Evolutionary conservation across 2,888 invertebrate genomes (phyloP).

Genomic region (Syrista parreyssii): DNA sequence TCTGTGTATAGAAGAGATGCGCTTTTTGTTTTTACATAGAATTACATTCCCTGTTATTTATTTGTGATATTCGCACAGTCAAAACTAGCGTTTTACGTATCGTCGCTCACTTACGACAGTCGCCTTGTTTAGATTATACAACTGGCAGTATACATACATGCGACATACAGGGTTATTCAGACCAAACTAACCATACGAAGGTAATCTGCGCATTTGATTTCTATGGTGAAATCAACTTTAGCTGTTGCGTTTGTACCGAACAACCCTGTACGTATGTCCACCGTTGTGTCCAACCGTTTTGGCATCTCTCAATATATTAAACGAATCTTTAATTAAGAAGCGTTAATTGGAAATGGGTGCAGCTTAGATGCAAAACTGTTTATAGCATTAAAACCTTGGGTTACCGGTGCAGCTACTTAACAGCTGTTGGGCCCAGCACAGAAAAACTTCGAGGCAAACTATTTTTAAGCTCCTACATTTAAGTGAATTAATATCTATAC

Average conservation of each 20-base stretch:
- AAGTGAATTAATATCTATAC: not conserved
- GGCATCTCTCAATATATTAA: not conserved
- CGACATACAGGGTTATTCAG: not conserved
- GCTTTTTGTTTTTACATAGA: not conserved
- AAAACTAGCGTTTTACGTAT: not conserved
- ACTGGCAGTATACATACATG: not conserved
- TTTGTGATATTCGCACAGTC: not conserved
- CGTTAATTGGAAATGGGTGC: constrained; percentile 20
- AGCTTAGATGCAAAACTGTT: constrained; percentile 10
- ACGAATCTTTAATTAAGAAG: not conserved
- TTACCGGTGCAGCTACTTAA: not conserved
- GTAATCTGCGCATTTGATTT: not conserved
- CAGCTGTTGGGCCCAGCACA: not conserved
- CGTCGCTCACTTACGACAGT: not conserved
- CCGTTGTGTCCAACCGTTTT: not conserved
- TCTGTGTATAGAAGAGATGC: not conserved
- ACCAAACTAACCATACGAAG: not conserved
- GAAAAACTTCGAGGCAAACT: not conserved
- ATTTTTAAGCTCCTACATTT: not conserved
- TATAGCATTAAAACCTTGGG: not conserved
- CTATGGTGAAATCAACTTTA: no score
- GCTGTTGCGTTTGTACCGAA: not conserved
- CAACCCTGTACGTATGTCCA: not conserved
- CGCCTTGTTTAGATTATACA: not conserved
- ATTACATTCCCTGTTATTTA: not conserved